These are phyloP conservation scores for Chamaea fasciata DNA, from an alignment of 2,113 vertebrate genomes.

Conservation along the genomic window DNA sequence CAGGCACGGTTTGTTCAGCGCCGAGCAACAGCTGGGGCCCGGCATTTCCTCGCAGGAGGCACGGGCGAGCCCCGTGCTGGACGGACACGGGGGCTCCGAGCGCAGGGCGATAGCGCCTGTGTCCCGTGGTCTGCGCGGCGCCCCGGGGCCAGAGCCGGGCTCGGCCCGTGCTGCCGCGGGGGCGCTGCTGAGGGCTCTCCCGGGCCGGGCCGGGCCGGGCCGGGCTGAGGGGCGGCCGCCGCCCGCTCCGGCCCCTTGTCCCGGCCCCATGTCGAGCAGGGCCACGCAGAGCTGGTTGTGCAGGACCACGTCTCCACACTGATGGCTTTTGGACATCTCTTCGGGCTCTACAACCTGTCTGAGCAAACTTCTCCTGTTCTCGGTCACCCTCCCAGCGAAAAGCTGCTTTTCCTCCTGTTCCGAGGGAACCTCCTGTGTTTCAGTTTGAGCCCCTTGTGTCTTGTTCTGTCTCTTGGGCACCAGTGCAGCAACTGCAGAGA, in stretches of 20 bases:
- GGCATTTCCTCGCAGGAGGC: too few species aligned
- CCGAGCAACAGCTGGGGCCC: background rate
- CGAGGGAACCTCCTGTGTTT: background rate
- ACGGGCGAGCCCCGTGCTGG: too few species aligned
- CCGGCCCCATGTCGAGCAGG: background rate
- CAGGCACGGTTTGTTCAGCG: background rate
- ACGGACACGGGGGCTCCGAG: accelerated
- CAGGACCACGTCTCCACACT: background rate
- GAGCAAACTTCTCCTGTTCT: background rate
- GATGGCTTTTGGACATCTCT: too few species aligned
- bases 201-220: too few species aligned
- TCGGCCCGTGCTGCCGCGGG: too few species aligned
- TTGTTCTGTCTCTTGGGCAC: background rate
- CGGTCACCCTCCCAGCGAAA: background rate
- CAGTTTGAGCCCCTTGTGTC: background rate
- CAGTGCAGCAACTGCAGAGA: background rate
- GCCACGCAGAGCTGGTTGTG: accelerated
- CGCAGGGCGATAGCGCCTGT: background rate
- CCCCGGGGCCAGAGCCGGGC: background rate
- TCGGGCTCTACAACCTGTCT: too few species aligned
- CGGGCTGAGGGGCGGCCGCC: too few species aligned
- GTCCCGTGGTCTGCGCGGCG: too few species aligned
- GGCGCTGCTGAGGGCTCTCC: too few species aligned
- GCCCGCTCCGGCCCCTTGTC: background rate
- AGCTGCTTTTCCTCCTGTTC: background rate